Percentiles rank a stretch among this genome's conserved stretches.
These are phyloP conservation scores for Corythoichthys haematopterus DNA, from an alignment of 2,113 vertebrate genomes.

Conservation along the genomic window DNA sequence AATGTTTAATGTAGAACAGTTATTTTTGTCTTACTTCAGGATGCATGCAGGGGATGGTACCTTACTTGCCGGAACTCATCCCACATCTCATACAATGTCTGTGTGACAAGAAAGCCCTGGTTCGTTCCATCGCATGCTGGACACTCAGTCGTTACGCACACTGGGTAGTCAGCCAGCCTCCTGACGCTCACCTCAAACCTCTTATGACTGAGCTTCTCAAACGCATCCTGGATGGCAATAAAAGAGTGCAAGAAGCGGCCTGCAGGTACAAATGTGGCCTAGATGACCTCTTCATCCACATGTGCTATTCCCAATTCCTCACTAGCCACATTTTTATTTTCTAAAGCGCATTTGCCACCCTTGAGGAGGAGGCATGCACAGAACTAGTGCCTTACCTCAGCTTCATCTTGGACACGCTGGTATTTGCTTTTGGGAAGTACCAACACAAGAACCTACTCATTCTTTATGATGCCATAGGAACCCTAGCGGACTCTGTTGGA, in stretches of 20 bases:
- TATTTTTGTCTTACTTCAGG: constrained; percentile 58
- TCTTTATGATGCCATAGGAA: constrained; percentile 93
- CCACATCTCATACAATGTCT: constrained; percentile 91
- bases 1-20: not conserved
- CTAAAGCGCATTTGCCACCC: constrained; percentile 85
- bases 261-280: constrained; percentile 76
- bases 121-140: constrained; percentile 94
- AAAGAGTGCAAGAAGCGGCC: constrained; percentile 90
- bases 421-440: constrained; percentile 95
- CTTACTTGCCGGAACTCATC: constrained; percentile 89
- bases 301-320: not conserved
- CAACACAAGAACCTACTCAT: constrained; percentile 96
- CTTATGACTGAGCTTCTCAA: constrained; percentile 94
- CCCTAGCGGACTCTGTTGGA: constrained; percentile 89
- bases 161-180: constrained; percentile 94
- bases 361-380: constrained; percentile 92
- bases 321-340: not conserved
- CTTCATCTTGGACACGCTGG: constrained; percentile 90
- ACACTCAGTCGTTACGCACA: constrained; percentile 93
- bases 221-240: constrained; percentile 91
- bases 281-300: not conserved
- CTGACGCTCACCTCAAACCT: constrained; percentile 88
- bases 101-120: constrained; percentile 87
- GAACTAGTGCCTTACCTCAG: constrained; percentile 95
- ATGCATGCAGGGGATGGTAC: constrained; percentile 97